Evolutionary conservation across 2,113 vertebrate species (phyloP).

Genomic region (Myocastor coypus): DNA sequence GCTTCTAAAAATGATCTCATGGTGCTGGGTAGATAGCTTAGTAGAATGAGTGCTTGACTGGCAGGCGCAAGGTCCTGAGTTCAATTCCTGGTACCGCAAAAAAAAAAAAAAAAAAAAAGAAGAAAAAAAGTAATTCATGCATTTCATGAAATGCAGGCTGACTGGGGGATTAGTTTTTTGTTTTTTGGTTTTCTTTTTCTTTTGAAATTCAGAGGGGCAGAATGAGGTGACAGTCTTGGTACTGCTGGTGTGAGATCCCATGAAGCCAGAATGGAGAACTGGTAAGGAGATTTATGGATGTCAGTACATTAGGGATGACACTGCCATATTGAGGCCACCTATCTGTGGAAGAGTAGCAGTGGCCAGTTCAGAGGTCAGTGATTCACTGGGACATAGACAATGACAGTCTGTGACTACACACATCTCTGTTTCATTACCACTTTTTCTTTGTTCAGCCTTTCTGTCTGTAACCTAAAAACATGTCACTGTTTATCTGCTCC

Average conservation of each 20-base stretch:
- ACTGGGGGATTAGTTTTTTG: background rate
- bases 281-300: background rate
- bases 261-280: background rate
- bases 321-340: no score
- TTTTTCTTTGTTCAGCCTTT: background rate
- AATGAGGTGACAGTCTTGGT: background rate
- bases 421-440: background rate
- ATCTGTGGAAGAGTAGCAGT: background rate
- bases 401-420: background rate
- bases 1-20: background rate
- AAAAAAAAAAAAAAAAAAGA: no score
- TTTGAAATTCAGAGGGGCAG: background rate
- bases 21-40: no score
- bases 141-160: background rate
- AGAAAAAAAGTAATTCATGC: no score
- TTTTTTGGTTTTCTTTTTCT: no score
- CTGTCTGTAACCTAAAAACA: background rate
- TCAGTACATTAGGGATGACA: background rate
- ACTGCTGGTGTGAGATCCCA: background rate
- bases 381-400: background rate
- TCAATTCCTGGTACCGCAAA: no score
- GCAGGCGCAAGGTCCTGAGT: no score
- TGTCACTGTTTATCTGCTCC: background rate
- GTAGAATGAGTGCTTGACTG: no score
- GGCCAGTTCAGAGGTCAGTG: background rate